A percentile compares a stretch with the other conserved stretches of the same genome.
phyloP scores from a whole-genome alignment of 2,888 invertebrate genomes.

The Nematopogon swammerdamellus region DNA sequence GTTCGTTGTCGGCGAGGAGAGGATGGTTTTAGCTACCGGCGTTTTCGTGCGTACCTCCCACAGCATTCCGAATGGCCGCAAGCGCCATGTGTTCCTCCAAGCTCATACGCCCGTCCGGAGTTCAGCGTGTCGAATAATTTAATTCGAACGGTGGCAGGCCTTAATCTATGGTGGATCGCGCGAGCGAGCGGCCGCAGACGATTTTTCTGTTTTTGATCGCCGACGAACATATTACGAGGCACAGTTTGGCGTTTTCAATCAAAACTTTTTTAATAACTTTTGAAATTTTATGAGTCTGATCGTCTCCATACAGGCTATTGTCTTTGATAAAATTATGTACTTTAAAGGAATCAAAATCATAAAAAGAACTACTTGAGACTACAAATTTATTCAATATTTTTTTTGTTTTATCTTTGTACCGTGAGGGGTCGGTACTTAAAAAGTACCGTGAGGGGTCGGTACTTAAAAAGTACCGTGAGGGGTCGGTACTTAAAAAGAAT shows the following conservation, averaged over 20 bases:
- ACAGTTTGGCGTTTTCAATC: not conserved
- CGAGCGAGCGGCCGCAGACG: conserved; percentile 10
- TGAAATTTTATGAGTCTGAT: not conserved
- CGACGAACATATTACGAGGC: not conserved
- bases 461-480: too few relatives aligned
- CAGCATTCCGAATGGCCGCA: conserved; percentile 15
- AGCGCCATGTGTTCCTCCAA: conserved; percentile 22
- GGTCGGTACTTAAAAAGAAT: too few relatives aligned
- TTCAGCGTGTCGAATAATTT: conserved; percentile 10
- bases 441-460: too few relatives aligned
- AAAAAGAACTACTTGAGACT: too few relatives aligned
- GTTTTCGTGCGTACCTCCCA: conserved; percentile 27
- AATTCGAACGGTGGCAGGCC: conserved; percentile 20
- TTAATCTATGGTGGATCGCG: conserved; percentile 22
- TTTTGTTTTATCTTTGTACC: too few relatives aligned
- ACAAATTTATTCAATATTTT: too few relatives aligned
- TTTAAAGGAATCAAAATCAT: too few relatives aligned
- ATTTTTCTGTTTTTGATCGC: conserved; percentile 6
- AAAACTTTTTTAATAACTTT: not conserved
- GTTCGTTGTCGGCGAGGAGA: conserved; percentile 9
- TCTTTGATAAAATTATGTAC: too few relatives aligned
- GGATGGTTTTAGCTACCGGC: conserved; percentile 14
- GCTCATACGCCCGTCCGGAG: conserved; percentile 8
- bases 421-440: too few relatives aligned
- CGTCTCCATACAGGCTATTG: too few relatives aligned